These are phyloP conservation scores for Caranx ignobilis DNA, from an alignment of 2,113 vertebrate species.

Conservation along the genomic window DNA sequence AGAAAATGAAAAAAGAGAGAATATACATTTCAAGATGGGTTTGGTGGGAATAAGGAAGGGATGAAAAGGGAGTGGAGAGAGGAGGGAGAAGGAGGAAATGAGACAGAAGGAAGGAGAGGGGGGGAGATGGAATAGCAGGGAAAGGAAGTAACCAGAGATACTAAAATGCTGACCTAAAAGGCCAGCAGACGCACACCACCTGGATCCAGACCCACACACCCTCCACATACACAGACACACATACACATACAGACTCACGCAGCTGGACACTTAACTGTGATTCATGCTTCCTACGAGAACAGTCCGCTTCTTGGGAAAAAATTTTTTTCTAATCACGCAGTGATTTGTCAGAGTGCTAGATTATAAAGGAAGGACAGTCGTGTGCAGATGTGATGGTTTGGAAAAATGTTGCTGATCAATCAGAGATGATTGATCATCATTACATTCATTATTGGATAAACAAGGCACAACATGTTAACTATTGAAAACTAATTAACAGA, in stretches of 20 bases:
- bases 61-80: neutral
- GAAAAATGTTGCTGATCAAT: neutral
- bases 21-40: neutral
- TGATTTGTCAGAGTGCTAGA: slow-evolving; percentile 1
- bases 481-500: neutral
- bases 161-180: slow-evolving; percentile 23
- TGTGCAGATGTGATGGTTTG: slow-evolving; percentile 4
- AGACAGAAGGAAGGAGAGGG: neutral
- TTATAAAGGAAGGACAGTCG: neutral
- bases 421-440: neutral
- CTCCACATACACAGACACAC: neutral
- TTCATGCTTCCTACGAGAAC: slow-evolving; percentile 17
- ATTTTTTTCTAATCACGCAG: neutral
- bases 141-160: slow-evolving; percentile 46
- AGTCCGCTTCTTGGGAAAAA: neutral
- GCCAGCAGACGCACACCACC: slow-evolving; percentile 33
- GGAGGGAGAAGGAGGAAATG: neutral
- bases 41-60: neutral
- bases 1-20: neutral
- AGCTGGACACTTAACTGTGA: slow-evolving; percentile 35
- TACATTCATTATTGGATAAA: neutral
- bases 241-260: neutral
- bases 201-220: slow-evolving; percentile 17
- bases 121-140: neutral
- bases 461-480: neutral